Evolutionary conservation across 2,797 vertebrate genomes (phyloP).

Genomic region (Varecia variegata): DNA sequence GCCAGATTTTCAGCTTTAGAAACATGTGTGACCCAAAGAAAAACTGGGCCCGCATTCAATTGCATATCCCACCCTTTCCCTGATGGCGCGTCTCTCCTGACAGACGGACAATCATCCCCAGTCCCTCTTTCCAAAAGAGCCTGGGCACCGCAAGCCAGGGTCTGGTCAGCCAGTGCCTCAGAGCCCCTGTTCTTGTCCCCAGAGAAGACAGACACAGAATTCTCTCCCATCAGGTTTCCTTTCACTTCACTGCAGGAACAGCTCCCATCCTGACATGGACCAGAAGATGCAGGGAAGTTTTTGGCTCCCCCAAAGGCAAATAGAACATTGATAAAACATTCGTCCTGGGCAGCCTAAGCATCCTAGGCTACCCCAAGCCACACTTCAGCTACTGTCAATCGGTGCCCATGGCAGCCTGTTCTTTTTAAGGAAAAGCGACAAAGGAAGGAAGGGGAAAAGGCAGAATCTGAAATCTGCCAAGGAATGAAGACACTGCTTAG

Average conservation of each 20-base stretch:
- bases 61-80: background rate
- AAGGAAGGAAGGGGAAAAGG: slow-evolving; percentile 79
- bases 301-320: slow-evolving; percentile 9
- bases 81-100: background rate
- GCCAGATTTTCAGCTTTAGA: slow-evolving; percentile 57
- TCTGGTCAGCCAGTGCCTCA: background rate
- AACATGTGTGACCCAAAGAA: slow-evolving; percentile 55
- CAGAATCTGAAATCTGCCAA: slow-evolving; percentile 82
- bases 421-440: slow-evolving; percentile 81
- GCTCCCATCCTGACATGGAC: background rate
- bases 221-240: slow-evolving; percentile 36
- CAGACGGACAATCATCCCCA: background rate
- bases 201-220: slow-evolving; percentile 64
- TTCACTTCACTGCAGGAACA: background rate
- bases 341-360: background rate
- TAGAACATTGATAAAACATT: background rate
- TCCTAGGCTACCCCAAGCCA: slow-evolving; percentile 59
- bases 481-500: slow-evolving; percentile 82
- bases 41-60: background rate
- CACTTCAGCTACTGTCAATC: slow-evolving; percentile 65
- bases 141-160: background rate
- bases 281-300: background rate
- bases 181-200: background rate
- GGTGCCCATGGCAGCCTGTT: slow-evolving; percentile 72
- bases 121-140: background rate